Evolutionary conservation across 2,888 invertebrate genomes (phyloP).

Genomic region (Elgonia sp.): DNA sequence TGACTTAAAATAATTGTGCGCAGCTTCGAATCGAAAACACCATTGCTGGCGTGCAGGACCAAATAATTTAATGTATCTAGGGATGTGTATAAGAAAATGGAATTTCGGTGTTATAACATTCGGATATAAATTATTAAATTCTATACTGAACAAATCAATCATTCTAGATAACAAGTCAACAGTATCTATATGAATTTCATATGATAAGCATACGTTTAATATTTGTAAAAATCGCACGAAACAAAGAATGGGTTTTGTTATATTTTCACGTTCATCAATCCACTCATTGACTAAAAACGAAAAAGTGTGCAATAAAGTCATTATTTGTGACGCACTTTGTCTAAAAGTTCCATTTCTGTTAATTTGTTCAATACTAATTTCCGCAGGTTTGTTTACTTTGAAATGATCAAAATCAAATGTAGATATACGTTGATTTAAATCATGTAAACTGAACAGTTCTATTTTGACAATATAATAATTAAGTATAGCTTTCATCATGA

Average conservation of each 20-base stretch:
- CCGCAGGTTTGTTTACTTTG: slow-evolving; percentile 73
- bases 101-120: no score
- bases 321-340: slow-evolving; percentile 68
- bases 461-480: not conserved
- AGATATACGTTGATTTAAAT: slow-evolving; percentile 69
- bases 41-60: slow-evolving; percentile 75
- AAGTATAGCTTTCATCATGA: slow-evolving; percentile 7
- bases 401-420: slow-evolving; percentile 75
- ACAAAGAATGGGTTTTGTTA: slow-evolving; percentile 29
- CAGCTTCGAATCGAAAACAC: slow-evolving; percentile 75
- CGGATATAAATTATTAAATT: slow-evolving; percentile 68
- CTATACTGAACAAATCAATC: slow-evolving; percentile 43
- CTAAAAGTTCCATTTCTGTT: slow-evolving; percentile 47
- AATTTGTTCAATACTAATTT: no score
- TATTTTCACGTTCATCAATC: slow-evolving; percentile 35
- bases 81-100: slow-evolving; percentile 76
- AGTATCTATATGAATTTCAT: slow-evolving; percentile 36
- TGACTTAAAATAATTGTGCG: slow-evolving; percentile 72
- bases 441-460: slow-evolving; percentile 62
- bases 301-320: slow-evolving; percentile 22
- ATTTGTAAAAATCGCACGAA: slow-evolving; percentile 46
- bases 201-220: slow-evolving; percentile 49
- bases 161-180: slow-evolving; percentile 47
- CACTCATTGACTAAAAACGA: slow-evolving; percentile 31
- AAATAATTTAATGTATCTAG: slow-evolving; percentile 72